These are phyloP conservation scores for Ispidina picta DNA, from an alignment of 2,797 vertebrate species.

Conservation along the genomic window DNA sequence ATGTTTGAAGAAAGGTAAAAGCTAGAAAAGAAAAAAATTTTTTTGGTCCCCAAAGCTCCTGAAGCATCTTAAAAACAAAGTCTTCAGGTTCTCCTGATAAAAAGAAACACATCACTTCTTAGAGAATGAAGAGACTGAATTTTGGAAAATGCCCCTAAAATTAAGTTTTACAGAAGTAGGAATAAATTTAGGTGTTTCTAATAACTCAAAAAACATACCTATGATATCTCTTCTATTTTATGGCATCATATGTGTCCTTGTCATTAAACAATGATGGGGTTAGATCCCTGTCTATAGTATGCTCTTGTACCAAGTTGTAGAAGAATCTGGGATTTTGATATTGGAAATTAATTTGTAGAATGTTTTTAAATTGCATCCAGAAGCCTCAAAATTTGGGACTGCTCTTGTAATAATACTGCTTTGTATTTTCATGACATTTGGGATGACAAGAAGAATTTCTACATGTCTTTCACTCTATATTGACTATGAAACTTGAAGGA, in stretches of 20 bases:
- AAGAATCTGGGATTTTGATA: background rate
- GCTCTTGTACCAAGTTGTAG: background rate
- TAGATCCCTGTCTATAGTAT: background rate
- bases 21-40: background rate
- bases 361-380: background rate
- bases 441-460: background rate
- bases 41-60: background rate
- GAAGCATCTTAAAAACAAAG: background rate
- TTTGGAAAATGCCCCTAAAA: background rate
- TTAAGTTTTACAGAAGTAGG: background rate
- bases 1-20: background rate
- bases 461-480: background rate
- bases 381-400: background rate
- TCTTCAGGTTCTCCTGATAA: background rate
- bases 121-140: background rate
- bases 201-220: background rate
- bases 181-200: background rate
- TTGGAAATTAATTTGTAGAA: background rate
- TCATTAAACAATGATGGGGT: background rate
- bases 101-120: background rate
- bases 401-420: background rate
- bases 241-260: accelerated
- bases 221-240: background rate
- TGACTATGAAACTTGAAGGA: background rate
- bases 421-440: background rate